Conservation (phyloP, 1,140 invertebrate species). For the Caligus rogercresseyi region DNA sequence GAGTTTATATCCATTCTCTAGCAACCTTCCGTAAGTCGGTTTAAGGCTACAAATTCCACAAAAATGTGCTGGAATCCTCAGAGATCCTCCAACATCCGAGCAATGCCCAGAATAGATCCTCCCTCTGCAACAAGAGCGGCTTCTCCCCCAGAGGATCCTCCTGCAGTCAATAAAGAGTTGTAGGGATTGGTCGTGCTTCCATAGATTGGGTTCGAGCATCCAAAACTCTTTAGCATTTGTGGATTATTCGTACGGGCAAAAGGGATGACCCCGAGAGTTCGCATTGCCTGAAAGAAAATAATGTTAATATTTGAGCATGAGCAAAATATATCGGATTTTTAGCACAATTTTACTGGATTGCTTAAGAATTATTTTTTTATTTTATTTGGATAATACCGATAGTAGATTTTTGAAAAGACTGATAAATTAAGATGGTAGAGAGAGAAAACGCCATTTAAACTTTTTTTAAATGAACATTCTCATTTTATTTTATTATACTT, state of each 20-base stretch:
- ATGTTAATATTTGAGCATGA: too few relatives aligned
- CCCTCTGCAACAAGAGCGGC: slow-evolving; percentile 46
- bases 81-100: slow-evolving; percentile 69
- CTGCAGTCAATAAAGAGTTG: slow-evolving; percentile 59
- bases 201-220: slow-evolving; percentile 33
- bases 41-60: slow-evolving; percentile 71
- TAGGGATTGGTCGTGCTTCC: slow-evolving; percentile 65
- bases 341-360: too few relatives aligned
- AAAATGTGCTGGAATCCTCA: slow-evolving; percentile 63
- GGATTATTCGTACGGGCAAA: slow-evolving; percentile 35
- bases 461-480: too few relatives aligned
- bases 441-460: too few relatives aligned
- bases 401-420: too few relatives aligned
- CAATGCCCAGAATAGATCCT: slow-evolving; percentile 65
- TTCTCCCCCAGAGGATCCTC: slow-evolving; percentile 57
- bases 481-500: too few relatives aligned
- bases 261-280: slow-evolving; percentile 30
- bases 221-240: slow-evolving; percentile 25
- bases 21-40: slow-evolving; percentile 33
- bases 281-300: slow-evolving; percentile 25
- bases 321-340: too few relatives aligned
- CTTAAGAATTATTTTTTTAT: too few relatives aligned
- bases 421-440: too few relatives aligned
- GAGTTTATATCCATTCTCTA: background rate
- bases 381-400: too few relatives aligned